Evolutionary conservation across 2,797 vertebrate species (phyloP), one percentile per base, ranked within the genome.

Genomic region (Melanotaenia parkinsoni): DNA sequence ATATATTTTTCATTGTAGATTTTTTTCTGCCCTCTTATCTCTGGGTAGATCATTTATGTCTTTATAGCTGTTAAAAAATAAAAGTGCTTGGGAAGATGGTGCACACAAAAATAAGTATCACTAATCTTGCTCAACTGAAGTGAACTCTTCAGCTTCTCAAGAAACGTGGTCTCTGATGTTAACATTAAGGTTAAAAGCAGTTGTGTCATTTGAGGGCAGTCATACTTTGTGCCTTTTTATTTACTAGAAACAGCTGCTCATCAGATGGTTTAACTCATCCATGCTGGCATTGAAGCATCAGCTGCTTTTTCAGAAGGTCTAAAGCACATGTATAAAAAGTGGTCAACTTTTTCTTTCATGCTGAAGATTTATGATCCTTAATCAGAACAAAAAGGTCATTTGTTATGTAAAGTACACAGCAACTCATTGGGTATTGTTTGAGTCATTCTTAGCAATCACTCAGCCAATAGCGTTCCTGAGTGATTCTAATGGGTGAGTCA

Each of bases 401-500:
- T 69, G 40, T 74, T 67, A 64, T 58, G 32, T 75, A 64, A 79
- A 75, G 77, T 72, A 53, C 69, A 85, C 76, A 73, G 81, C 76
- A 60, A 54, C 40, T 77, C 62, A 62, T 87, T 86, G 57, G 75
- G 35, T 56, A 60, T 74, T 82, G 58, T 85, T 79, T 82, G 70
- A 76, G 69, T 85, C 74, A 69, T 85, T 79, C 74, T 57, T 12
- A 20, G 58, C 53, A 62, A 72, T 83, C 74, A 71, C 53, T 69
- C 45, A 68, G 69, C 38, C 63, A 80, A 58, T 38, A 76, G 72
- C 71, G 58, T 76, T 63, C 28, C 56, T 70, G 76, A 74, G 47
- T 61, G 30, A 75, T 64, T 56, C 63, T 87, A 83, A 88, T 82
- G 69, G 88, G 71, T 51, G 57, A 79, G 76, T 73, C 72, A 63